Base-by-base conservation (phyloP, 2,797 vertebrate genomes). In the Ammospiza maritima region DNA sequence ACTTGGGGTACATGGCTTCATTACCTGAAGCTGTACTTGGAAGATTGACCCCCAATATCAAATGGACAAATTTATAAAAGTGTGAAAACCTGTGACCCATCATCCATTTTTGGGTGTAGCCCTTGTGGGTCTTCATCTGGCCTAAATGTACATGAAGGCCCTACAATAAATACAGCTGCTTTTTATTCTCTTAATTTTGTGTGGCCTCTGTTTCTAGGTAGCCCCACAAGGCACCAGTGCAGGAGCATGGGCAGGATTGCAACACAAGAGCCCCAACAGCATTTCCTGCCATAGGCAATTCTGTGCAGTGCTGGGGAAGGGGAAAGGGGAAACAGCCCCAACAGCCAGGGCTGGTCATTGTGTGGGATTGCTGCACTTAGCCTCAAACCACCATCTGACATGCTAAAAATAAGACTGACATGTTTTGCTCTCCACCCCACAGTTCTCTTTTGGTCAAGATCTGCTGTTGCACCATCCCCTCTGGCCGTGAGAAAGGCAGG, bases 281-380 rank as follows among this genome's bases (percentile, higher is more conserved):
- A 0, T 25, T 36, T 6, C 17, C 67, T 79, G 38, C 16, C 0
- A 0, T 0, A 2, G 27, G 50, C 20, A 11, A 30, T 5, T 79
- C 42, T 1, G 1, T 19, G 42, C 0, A 0, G 3, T 2, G 25
- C 32, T 64, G 29, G 32, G 65, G 17, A 73, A 84, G 13, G 19
- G 13, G 16, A 86, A 94, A 86, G 34, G n/a, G 62, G 81, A 82
- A 91, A 45, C 20, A 21, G 44, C 7, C 26, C 79, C 44, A 38
- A 5, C 32, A 54, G 23, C 9, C 66, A 29, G 16, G 21, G 36
- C 8, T 53, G 26, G 27, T 27, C 40, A 50, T 4, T 13, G 16
- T 5, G 32, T n/a, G 42, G 40, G 42, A 32, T 13, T 16, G 13
- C 25, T 61, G 71, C 16, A 30, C 9, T 75, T 18, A 36, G 34